Percentiles rank a stretch among this genome's conserved stretches.
These are phyloP conservation scores for Ectobius pallidus DNA, from an alignment of 2,888 invertebrate genomes.

Conservation along the genomic window DNA sequence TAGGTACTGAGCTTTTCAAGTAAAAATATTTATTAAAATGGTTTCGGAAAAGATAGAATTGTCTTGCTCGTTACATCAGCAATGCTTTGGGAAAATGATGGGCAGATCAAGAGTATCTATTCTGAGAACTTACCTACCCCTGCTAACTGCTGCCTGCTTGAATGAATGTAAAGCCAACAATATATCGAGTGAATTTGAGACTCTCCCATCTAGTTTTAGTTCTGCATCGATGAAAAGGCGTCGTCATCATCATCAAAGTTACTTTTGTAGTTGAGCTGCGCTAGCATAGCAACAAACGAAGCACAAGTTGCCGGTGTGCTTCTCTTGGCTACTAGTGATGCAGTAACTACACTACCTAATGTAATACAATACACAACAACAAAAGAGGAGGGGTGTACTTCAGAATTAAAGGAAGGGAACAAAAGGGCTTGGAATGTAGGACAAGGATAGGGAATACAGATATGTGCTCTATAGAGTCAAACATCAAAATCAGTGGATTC, in stretches of 20 bases:
- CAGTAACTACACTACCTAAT: not conserved
- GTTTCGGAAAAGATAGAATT: too few relatives aligned
- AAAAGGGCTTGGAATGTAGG: conserved; percentile 6
- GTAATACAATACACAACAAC: conserved; percentile 17
- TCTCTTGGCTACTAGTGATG: not conserved
- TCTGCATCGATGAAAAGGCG: conserved; percentile 7
- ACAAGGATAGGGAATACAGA: conserved; percentile 3
- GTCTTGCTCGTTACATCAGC: too few relatives aligned
- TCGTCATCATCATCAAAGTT: conserved; percentile 16
- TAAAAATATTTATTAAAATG: too few relatives aligned
- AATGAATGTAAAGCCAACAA: too few relatives aligned
- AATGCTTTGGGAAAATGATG: too few relatives aligned
- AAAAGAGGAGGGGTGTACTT: not conserved
- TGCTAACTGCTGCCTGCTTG: too few relatives aligned
- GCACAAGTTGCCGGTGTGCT: not conserved
- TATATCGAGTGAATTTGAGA: conserved; percentile 10
- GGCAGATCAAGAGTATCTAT: too few relatives aligned
- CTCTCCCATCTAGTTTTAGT: conserved; percentile 7
- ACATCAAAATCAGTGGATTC: not conserved
- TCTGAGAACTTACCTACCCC: too few relatives aligned
- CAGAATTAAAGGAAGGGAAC: not conserved
- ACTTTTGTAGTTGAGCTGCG: conserved; percentile 1
- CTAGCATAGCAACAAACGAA: not conserved
- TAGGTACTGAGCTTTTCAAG: too few relatives aligned
- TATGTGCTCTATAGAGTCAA: not conserved